Conservation (phyloP, 2,113 vertebrate genomes). For the Pipa parva region DNA sequence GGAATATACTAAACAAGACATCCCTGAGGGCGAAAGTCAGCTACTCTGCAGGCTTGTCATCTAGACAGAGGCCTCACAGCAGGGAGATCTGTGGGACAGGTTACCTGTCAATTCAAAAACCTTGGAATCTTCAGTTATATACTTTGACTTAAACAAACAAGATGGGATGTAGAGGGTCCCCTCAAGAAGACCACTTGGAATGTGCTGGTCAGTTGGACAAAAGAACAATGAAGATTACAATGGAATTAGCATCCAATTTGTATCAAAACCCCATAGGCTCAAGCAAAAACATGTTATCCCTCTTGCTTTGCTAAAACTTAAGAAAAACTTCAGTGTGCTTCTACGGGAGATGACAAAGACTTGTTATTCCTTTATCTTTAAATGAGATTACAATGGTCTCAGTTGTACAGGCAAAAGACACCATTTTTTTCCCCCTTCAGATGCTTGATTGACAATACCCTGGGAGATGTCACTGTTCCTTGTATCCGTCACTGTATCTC, state of each 20-base stretch:
- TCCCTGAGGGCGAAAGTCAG: constrained; percentile 51
- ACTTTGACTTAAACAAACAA: constrained; percentile 55
- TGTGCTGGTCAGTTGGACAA: constrained; percentile 45
- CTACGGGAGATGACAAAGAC: constrained; percentile 59
- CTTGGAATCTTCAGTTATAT: constrained; percentile 39
- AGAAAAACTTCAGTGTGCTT: constrained; percentile 55
- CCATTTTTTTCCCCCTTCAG: constrained; percentile 43
- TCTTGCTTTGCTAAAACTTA: constrained; percentile 59
- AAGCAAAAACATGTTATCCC: constrained; percentile 54
- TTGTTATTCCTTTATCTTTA: constrained; percentile 60
- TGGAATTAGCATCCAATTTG: constrained; percentile 65
- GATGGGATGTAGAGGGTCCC: constrained; percentile 31
- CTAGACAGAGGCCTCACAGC: constrained; percentile 58
- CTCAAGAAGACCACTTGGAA: constrained; percentile 44
- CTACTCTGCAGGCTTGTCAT: constrained; percentile 49
- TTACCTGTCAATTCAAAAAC: constrained; percentile 56
- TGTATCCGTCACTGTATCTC: constrained; percentile 56
- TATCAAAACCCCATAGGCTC: constrained; percentile 54
- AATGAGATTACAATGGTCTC: constrained; percentile 63
- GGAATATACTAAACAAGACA: constrained; percentile 57
- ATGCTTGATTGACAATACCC: constrained; percentile 79
- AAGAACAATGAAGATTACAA: constrained; percentile 54
- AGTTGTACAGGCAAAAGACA: constrained; percentile 56
- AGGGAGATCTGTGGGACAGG: constrained; percentile 52
- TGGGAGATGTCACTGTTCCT: constrained; percentile 73